phyloP scores from a whole-genome alignment of 2,888 invertebrate genomes.

The Anthophora plumipes region DNA sequence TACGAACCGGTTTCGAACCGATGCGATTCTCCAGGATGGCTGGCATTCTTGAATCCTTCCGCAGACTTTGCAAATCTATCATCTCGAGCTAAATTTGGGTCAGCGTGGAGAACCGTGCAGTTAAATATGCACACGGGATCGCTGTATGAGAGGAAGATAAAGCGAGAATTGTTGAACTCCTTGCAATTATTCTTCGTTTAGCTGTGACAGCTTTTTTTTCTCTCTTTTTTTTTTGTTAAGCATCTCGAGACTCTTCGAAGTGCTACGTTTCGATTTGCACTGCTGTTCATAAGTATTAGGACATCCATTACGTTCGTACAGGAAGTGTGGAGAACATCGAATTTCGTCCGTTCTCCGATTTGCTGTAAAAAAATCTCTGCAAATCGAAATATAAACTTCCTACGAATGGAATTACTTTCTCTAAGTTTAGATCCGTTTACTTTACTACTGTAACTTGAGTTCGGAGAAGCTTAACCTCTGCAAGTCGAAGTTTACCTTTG shows the following conservation, averaged over 20 bases:
- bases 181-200: conserved; percentile 4
- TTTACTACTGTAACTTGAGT: too few species aligned
- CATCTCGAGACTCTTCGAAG: background rate
- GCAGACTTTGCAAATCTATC: conserved; percentile 9
- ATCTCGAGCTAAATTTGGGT: conserved; percentile 16
- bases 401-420: too few species aligned
- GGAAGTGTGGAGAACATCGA: too few species aligned
- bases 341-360: too few species aligned
- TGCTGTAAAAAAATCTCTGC: too few species aligned
- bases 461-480: too few species aligned
- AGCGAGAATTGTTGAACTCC: conserved; percentile 1
- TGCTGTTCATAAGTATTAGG: too few species aligned
- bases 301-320: too few species aligned
- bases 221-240: background rate
- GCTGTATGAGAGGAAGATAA: background rate
- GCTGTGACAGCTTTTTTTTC: background rate
- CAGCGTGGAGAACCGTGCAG: too few species aligned
- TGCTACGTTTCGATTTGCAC: background rate
- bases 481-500: too few species aligned
- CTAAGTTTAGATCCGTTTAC: too few species aligned
- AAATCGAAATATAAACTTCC: too few species aligned
- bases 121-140: background rate
- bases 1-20: conserved; percentile 64
- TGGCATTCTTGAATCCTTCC: conserved; percentile 34
- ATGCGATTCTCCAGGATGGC: conserved; percentile 54